Base-by-base conservation (phyloP, 2,797 vertebrate genomes). In the Echiichthys vipera region DNA sequence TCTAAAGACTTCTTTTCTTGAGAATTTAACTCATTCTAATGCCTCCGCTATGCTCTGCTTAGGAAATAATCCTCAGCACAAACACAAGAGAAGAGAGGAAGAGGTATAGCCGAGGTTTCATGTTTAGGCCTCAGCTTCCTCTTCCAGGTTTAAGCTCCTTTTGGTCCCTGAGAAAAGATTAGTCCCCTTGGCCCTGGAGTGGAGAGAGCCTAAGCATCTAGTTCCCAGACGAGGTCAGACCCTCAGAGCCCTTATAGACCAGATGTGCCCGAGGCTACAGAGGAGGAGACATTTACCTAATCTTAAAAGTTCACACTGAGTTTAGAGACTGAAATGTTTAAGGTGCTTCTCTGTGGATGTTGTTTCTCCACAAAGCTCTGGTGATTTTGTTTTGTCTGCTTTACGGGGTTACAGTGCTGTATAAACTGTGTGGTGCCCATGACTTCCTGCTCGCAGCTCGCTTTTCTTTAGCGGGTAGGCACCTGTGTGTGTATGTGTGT, bases 121-220 rank as follows among this genome's bases (percentile, higher is more conserved):
- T 62, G 83, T 84, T 85, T 84, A 89, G 83, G 78, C 84, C 77
- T 71, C 80, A 39, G 78, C 86, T 92, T 89, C 91, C 82, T 88
- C 83, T 89, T 90, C 77, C 81, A 89, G 87, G 80, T 90, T 81
- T 92, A 91, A 91, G 88, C 84, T 87, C 61, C 64, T 89, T 89
- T 84, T 86, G 80, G 88, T 85, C 86, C 82, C 81, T 77, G 83
- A 87, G 83, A 86, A 84, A 84, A 87, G 88, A 87, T 92, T 84
- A 88, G 83, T 80, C 84, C 84, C 74, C 45, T 80, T 63, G 86
- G 84, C 81, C 88, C 83, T 47, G 74, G 70, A 87, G 79, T 70
- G 70, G 70, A 68, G 70, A 68, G 81, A 83, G 65, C 81, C 85
- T 83, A 71, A 86, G 84, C 78, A 83, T 81, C 85, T 87, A 85